Conservation (phyloP, 2,797 vertebrate species). For the Labeo calbasu region DNA sequence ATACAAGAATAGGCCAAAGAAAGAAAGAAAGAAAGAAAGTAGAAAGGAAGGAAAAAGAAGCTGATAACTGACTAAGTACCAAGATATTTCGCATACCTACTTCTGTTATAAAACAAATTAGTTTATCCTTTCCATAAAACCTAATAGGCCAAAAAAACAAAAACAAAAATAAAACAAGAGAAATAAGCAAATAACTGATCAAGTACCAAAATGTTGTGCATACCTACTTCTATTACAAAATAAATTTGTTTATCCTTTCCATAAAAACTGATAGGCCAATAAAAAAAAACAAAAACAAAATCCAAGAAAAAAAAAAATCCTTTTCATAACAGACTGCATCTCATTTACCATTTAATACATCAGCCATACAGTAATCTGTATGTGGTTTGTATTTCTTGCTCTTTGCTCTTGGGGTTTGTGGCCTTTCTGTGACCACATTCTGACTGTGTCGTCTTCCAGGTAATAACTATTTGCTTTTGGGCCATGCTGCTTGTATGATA, state of each 20-base stretch:
- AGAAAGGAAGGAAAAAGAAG: too few species aligned
- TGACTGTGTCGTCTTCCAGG: conserved; percentile 37
- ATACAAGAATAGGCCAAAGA: too few species aligned
- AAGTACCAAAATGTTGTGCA: neutral
- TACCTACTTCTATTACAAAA: conserved; percentile 12
- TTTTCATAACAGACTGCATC: neutral
- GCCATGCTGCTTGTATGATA: conserved; percentile 31
- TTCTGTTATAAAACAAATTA: neutral
- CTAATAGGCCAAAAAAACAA: neutral
- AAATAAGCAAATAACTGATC: neutral
- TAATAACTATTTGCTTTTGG: conserved; percentile 49
- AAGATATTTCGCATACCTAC: too few species aligned
- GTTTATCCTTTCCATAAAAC: neutral
- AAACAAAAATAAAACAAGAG: neutral
- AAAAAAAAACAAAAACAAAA: too few species aligned
- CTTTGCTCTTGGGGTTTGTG: conserved; percentile 30
- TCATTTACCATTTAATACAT: conserved; percentile 14
- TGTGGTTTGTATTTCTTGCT: conserved; percentile 14
- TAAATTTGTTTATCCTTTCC: neutral
- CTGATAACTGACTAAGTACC: too few species aligned
- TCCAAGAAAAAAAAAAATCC: too few species aligned
- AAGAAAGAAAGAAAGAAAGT: too few species aligned
- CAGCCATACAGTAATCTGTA: conserved; percentile 33
- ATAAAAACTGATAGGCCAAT: neutral
- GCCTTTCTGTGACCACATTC: conserved; percentile 43